A percentile compares a stretch with the other conserved stretches of the same genome.
Evolutionary conservation across 1,140 invertebrate species (phyloP).

Genomic region (Brachionus rubens): DNA sequence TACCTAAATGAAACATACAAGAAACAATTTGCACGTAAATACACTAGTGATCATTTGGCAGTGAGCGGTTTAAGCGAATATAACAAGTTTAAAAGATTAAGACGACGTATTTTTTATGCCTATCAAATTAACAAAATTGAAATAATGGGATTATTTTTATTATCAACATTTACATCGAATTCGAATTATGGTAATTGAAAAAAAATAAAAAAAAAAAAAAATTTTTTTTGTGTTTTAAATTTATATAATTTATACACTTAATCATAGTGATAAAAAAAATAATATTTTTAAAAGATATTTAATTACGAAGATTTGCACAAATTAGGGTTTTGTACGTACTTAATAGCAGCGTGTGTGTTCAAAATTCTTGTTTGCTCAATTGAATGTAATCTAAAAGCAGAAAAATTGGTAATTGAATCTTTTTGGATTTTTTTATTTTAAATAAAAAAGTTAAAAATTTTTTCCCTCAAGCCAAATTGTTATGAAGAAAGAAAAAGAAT

Average conservation of each 20-base stretch:
- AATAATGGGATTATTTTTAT: conserved; percentile 20
- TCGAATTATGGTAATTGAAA: conserved; percentile 14
- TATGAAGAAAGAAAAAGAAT: background rate
- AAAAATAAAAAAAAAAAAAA: background rate
- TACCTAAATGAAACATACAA: conserved; percentile 14
- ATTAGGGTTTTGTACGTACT: conserved; percentile 8
- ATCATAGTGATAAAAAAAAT: no score
- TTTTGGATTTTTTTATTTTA: background rate
- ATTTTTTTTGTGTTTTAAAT: background rate
- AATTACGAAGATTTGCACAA: conserved; percentile 43
- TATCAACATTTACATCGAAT: conserved; percentile 33
- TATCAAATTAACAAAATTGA: conserved; percentile 31
- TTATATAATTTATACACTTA: no score
- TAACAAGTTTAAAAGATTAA: background rate
- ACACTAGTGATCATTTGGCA: background rate
- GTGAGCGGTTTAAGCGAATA: background rate
- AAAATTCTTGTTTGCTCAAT: conserved; percentile 10
- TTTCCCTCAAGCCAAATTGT: background rate
- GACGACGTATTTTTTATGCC: background rate
- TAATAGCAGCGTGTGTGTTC: conserved; percentile 4
- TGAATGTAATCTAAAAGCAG: background rate
- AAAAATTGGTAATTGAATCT: conserved; percentile 12
- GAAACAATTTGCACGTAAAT: background rate
- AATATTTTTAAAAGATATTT: no score
- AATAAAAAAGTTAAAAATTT: background rate